phyloP scores from a whole-genome alignment of 2,888 invertebrate genomes.

The Alentia gelatinosa region DNA sequence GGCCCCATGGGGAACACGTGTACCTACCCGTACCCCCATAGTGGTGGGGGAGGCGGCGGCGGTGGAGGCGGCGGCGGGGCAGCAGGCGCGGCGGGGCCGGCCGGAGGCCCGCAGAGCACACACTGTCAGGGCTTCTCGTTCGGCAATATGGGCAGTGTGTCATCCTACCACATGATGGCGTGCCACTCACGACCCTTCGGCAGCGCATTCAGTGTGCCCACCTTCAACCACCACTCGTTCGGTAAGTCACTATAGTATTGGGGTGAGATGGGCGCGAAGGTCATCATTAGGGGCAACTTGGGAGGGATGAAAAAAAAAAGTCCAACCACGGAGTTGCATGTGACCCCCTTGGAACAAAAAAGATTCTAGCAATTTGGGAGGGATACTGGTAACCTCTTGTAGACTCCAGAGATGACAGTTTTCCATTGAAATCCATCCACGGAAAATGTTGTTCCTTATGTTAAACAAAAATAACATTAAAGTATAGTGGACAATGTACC shows the following conservation, averaged over 20 bases:
- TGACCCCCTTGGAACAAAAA: no score
- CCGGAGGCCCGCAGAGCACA: background rate
- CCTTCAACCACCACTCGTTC: slow-evolving; percentile 51
- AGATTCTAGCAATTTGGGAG: no score
- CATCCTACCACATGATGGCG: slow-evolving; percentile 53
- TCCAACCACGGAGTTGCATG: no score
- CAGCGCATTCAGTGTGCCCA: slow-evolving; percentile 57
- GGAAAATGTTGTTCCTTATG: no score
- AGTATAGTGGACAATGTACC: no score
- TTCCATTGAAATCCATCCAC: no score
- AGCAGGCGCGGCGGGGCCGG: slow-evolving; percentile 35
- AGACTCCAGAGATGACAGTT: no score
- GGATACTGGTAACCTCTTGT: no score
- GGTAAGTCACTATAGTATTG: slow-evolving; percentile 45
- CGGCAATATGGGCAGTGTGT: slow-evolving; percentile 33
- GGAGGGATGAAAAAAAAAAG: no score
- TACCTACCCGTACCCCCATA: slow-evolving; percentile 61
- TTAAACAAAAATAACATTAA: no score
- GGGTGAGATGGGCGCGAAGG: no score
- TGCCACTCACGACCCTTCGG: slow-evolving; percentile 56
- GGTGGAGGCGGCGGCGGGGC: slow-evolving; percentile 19
- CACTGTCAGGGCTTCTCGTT: slow-evolving; percentile 55
- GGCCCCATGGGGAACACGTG: slow-evolving; percentile 61
- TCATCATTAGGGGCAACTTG: no score
- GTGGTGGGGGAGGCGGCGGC: slow-evolving; percentile 9